Evolutionary conservation across 2,113 vertebrate species (phyloP).

Genomic region (Cryptotis parvus): DNA sequence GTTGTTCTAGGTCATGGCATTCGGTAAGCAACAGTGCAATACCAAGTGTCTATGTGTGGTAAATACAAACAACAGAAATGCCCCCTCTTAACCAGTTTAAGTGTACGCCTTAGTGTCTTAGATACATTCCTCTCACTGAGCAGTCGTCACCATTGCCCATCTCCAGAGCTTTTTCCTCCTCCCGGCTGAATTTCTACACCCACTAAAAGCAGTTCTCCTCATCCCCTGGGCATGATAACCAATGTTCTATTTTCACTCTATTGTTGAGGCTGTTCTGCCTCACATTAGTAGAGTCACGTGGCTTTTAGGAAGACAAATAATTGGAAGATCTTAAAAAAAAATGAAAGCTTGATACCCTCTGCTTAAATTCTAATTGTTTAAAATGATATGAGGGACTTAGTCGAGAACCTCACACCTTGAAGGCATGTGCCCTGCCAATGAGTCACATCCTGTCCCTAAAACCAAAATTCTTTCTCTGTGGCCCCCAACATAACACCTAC

Average conservation of each 20-base stretch:
- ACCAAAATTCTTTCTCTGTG: no score
- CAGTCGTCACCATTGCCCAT: background rate
- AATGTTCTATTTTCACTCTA: background rate
- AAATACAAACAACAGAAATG: conserved; percentile 9
- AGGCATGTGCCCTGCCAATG: no score
- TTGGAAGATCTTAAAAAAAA: background rate
- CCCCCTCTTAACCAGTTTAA: background rate
- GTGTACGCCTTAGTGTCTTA: background rate
- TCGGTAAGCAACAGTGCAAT: background rate
- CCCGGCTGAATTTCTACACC: background rate
- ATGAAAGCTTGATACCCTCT: background rate
- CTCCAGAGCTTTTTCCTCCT: background rate
- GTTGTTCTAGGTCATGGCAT: background rate
- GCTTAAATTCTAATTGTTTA: background rate
- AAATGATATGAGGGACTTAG: no score
- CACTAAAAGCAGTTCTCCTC: background rate
- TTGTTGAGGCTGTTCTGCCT: background rate
- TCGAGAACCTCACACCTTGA: no score
- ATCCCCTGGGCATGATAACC: background rate
- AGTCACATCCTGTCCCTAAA: no score
- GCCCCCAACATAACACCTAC: no score
- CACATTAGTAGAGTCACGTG: background rate
- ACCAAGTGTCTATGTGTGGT: background rate
- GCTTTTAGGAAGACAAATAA: conserved; percentile 11
- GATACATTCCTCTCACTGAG: background rate